Conservation (phyloP, 2,113 vertebrate genomes). For the Murina feae region DNA sequence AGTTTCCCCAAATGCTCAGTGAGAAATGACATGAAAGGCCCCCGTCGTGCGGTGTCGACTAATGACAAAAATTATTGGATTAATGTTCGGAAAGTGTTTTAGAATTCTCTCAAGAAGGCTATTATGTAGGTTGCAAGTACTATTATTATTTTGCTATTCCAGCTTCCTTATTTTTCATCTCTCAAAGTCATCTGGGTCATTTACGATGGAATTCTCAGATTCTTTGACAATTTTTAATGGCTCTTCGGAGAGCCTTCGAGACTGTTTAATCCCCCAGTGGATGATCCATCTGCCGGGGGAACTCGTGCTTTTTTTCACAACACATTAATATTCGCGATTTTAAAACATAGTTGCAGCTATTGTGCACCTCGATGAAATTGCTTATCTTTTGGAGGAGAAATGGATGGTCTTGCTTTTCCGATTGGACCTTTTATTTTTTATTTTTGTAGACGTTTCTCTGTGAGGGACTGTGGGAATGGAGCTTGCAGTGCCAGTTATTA, state of each 20-base stretch:
- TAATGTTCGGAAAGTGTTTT: conserved; percentile 71
- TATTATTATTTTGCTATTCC: conserved; percentile 69
- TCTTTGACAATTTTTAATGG: conserved; percentile 72
- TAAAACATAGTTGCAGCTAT: conserved; percentile 60
- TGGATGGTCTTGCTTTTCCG: conserved; percentile 54
- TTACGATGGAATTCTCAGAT: conserved; percentile 71
- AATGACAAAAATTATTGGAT: conserved; percentile 70
- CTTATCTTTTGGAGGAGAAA: conserved; percentile 61
- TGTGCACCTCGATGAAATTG: conserved; percentile 63
- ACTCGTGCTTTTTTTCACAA: conserved; percentile 60
- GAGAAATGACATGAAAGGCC: conserved; percentile 26
- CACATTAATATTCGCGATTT: conserved; percentile 71
- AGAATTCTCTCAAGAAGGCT: conserved; percentile 66
- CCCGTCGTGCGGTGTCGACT: conserved; percentile 44
- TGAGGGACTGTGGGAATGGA: neutral
- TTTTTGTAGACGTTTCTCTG: conserved; percentile 3
- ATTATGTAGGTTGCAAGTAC: conserved; percentile 59
- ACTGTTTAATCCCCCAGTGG: conserved; percentile 63
- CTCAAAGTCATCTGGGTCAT: conserved; percentile 75
- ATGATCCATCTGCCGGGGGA: conserved; percentile 60
- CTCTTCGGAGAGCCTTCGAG: conserved; percentile 64
- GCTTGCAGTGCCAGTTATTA: neutral
- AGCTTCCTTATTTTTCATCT: conserved; percentile 66
- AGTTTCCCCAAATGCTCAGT: conserved; percentile 46
- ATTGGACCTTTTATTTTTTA: conserved; percentile 48